Evolutionary conservation across 2,113 vertebrate species (phyloP).

Genomic region (Pseudorhombus dupliciocellatus): DNA sequence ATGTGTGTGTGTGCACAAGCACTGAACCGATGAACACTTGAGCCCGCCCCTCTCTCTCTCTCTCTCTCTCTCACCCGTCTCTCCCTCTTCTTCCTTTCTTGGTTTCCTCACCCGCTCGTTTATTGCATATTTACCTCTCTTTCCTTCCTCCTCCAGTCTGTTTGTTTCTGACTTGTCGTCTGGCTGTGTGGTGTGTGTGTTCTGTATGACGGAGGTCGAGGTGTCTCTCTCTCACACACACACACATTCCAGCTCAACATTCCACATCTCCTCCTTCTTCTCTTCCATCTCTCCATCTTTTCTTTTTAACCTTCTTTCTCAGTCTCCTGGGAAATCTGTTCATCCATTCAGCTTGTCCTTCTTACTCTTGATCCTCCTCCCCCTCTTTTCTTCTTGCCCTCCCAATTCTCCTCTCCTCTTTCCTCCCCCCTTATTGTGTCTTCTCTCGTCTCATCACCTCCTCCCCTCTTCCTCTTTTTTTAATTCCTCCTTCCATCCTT

Average conservation of each 20-base stretch:
- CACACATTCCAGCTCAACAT: too few species aligned
- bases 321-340: constrained; percentile 14
- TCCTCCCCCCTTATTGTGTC: neutral
- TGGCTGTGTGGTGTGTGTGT: too few species aligned
- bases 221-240: too few species aligned
- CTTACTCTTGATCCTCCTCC: neutral
- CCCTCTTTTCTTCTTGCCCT: neutral
- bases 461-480: neutral
- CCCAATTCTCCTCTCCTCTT: too few species aligned
- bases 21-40: constrained; percentile 10
- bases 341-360: neutral
- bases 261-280: neutral
- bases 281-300: neutral
- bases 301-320: neutral
- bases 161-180: neutral
- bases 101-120: too few species aligned
- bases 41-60: too few species aligned
- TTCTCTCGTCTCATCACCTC: neutral
- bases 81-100: neutral
- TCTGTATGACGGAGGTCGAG: too few species aligned
- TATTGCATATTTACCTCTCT: neutral
- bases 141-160: neutral
- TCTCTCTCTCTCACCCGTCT: neutral
- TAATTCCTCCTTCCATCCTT: too few species aligned
- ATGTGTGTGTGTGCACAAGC: neutral